Evolutionary conservation across 1,140 invertebrate genomes (phyloP).

Genomic region (Seison nebaliae): DNA sequence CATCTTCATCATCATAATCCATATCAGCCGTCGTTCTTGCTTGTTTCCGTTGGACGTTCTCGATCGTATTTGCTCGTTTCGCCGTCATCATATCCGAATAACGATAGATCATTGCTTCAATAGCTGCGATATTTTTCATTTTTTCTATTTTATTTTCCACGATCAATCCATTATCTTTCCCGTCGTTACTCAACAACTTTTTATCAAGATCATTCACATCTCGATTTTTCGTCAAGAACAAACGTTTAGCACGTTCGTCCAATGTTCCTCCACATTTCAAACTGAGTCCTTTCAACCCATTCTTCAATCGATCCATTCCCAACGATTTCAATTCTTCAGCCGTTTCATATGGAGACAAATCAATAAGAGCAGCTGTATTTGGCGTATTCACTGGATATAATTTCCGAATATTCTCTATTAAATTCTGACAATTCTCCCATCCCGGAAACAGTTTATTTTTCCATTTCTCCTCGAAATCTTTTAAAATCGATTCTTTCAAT

Average conservation of each 20-base stretch:
- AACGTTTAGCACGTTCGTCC: conserved; percentile 72
- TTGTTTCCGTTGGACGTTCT: conserved; percentile 91
- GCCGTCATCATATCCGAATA: conserved; percentile 41
- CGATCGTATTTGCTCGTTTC: conserved; percentile 63
- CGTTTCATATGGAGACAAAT: conserved; percentile 73
- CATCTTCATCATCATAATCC: conserved; percentile 45
- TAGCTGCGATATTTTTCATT: conserved; percentile 38
- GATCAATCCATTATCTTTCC: background rate
- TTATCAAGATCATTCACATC: conserved; percentile 45
- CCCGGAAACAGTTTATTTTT: conserved; percentile 60
- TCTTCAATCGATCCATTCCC: conserved; percentile 81
- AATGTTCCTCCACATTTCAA: conserved; percentile 92
- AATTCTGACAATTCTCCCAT: conserved; percentile 46
- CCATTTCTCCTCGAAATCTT: conserved; percentile 65
- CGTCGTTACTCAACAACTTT: background rate
- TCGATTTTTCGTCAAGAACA: conserved; percentile 82
- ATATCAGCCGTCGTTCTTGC: conserved; percentile 58
- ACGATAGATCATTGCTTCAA: conserved; percentile 65
- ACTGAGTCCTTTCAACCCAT: conserved; percentile 77
- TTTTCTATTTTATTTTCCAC: conserved; percentile 23
- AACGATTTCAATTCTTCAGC: conserved; percentile 84
- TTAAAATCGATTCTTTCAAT: conserved; percentile 46
- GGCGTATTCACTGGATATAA: conserved; percentile 68
- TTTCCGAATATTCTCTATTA: conserved; percentile 38
- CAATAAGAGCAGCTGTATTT: conserved; percentile 65